Percentiles rank a stretch among this genome's conserved stretches.
Conservation (phyloP, 2,797 vertebrate species). For the Melanotaenia boesemani region DNA sequence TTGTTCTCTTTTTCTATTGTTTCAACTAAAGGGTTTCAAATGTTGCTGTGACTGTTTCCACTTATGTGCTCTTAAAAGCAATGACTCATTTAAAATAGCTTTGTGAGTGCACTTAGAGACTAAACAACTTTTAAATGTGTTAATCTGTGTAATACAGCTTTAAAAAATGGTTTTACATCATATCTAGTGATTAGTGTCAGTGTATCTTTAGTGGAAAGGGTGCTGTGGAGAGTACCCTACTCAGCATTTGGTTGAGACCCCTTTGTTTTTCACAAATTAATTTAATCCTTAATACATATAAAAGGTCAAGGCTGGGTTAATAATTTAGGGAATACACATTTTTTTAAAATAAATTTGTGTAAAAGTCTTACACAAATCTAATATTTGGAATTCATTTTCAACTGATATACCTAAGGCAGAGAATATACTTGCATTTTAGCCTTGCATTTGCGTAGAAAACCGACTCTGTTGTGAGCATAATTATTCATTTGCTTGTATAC, state of each 20-base stretch:
- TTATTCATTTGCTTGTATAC: too few relatives aligned
- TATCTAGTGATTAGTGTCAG: neutral
- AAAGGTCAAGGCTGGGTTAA: too few relatives aligned
- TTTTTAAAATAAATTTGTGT: neutral
- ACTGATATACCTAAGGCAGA: too few relatives aligned
- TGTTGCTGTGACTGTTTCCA: constrained; percentile 79
- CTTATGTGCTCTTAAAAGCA: constrained; percentile 70
- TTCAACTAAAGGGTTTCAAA: constrained; percentile 81
- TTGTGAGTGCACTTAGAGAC: constrained; percentile 53
- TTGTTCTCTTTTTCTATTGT: constrained; percentile 85
- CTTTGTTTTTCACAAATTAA: too few relatives aligned
- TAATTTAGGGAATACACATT: too few relatives aligned
- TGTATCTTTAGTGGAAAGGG: neutral
- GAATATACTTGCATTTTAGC: too few relatives aligned
- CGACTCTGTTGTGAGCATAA: too few relatives aligned
- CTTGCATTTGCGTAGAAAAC: too few relatives aligned
- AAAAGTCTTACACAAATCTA: neutral
- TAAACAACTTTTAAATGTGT: constrained; percentile 47
- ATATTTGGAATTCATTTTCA: neutral
- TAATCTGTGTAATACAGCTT: constrained; percentile 34
- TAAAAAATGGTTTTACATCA: constrained; percentile 7
- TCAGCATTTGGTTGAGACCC: too few relatives aligned
- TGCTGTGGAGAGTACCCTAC: too few relatives aligned
- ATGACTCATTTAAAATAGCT: constrained; percentile 72
- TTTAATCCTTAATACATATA: too few relatives aligned